Evolutionary conservation across 2,888 invertebrate species (phyloP), one percentile per base, ranked within the genome.

Genomic region (Caenorhabditis sulstoni): DNA sequence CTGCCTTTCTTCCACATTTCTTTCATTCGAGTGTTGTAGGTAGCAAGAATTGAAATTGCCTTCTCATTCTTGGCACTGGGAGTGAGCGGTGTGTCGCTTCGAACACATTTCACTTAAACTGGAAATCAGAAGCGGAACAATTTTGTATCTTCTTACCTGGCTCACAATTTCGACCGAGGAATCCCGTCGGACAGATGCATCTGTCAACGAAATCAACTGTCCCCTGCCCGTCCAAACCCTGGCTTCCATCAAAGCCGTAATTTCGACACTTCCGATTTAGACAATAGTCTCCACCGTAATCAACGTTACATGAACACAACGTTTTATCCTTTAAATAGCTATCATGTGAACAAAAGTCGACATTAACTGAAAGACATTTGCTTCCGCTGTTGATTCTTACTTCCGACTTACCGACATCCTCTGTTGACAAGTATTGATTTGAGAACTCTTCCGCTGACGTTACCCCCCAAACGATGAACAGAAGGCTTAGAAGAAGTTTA

Each of bases 101-200:
- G 35, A 8, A 79, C 65, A 35, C 71, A 79, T n/a, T 22, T 23
- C 9, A 71, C 78, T 79, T 44, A 37, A 76, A 39, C 12, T 22
- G 18, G 5, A 9, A 20, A 44, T 37, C 22, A 44, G 12, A 9
- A 18, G n/a, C 5, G 8, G 59, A 37, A 16, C 11, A 45, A 20
- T 0, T n/a, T n/a, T 37, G 29, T 1, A 7, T n/a, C 1, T 18
- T 41, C 52, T 9, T 39, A 79, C 79, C 79, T n/a, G 79, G 79
- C 53, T 79, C 73, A 49, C 79, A 79, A 22, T 74, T 74, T 3
- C 61, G 35, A 16, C 79, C 79, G 0, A 68, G 35, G 29, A 79
- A 79, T 9, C 64, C 68, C 7, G 73, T 67, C 0, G 79, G 79
- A 45, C 79, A 79, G 1, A 62, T 45, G 39, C 78, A 78, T 16